phyloP scores from a whole-genome alignment of 1,140 invertebrate genomes.

The Lamellibrachia luymesi region DNA sequence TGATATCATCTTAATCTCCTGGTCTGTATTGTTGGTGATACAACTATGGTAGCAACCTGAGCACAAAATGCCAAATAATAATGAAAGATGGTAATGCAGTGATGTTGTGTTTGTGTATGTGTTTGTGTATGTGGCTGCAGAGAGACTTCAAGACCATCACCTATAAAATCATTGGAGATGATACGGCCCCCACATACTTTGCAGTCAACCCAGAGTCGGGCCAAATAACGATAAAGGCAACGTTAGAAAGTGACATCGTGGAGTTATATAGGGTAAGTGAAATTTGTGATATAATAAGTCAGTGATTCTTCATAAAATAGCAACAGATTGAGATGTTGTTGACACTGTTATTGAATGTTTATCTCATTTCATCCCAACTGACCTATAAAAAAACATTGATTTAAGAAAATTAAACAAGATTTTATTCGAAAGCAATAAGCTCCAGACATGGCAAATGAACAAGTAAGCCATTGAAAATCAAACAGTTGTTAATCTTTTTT shows the following conservation, averaged over 20 bases:
- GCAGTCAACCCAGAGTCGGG: constrained; percentile 34
- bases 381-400: too few species aligned
- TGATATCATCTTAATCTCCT: not conserved
- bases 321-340: too few species aligned
- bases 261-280: constrained; percentile 30
- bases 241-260: constrained; percentile 27
- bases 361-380: too few species aligned
- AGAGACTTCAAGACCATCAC: constrained; percentile 33
- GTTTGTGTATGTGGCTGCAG: constrained; percentile 6
- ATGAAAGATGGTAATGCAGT: not conserved
- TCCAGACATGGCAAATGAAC: too few species aligned
- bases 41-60: not conserved
- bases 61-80: not conserved
- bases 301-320: not conserved
- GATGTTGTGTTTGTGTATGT: not conserved
- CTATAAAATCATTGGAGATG: constrained; percentile 45
- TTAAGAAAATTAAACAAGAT: too few species aligned
- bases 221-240: constrained; percentile 9
- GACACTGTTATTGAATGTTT: too few species aligned
- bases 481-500: too few species aligned
- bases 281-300: not conserved
- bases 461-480: too few species aligned
- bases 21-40: not conserved
- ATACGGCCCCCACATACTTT: constrained; percentile 40
- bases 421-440: too few species aligned